Evolutionary conservation across 2,797 vertebrate species (phyloP).

Genomic region (Gallinago nigripennis): DNA sequence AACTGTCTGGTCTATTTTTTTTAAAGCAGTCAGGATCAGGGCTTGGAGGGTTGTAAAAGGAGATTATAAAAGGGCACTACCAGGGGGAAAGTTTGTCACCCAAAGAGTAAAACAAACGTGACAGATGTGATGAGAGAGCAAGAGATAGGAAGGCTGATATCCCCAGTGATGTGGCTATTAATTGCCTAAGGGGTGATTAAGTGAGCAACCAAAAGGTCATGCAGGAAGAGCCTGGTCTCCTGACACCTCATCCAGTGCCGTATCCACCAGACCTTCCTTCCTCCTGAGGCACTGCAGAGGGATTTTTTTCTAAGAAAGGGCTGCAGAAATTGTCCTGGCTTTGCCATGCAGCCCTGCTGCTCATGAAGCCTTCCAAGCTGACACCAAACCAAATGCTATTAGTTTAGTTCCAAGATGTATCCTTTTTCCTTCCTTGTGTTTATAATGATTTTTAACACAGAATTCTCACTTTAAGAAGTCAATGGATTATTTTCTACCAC

Average conservation of each 20-base stretch:
- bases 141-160: not conserved
- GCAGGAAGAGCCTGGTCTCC: not conserved
- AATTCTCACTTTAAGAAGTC: not conserved
- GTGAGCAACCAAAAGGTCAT: constrained; percentile 16
- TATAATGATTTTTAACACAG: not conserved
- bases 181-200: not conserved
- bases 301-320: not conserved
- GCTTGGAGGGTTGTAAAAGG: not conserved
- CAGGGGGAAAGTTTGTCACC: not conserved
- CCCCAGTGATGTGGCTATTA: not conserved
- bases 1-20: not conserved
- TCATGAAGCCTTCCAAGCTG: not conserved
- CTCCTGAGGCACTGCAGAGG: not conserved
- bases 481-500: not conserved
- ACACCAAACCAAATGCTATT: not conserved
- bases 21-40: not conserved
- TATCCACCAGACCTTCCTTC: not conserved
- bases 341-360: not conserved
- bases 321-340: not conserved
- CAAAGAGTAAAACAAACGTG: not conserved
- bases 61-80: not conserved
- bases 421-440: not conserved
- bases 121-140: constrained; percentile 10
- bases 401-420: not conserved
- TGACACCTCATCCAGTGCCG: not conserved